phyloP scores from a whole-genome alignment of 1,140 invertebrate genomes.

The Vanessa tameamea region DNA sequence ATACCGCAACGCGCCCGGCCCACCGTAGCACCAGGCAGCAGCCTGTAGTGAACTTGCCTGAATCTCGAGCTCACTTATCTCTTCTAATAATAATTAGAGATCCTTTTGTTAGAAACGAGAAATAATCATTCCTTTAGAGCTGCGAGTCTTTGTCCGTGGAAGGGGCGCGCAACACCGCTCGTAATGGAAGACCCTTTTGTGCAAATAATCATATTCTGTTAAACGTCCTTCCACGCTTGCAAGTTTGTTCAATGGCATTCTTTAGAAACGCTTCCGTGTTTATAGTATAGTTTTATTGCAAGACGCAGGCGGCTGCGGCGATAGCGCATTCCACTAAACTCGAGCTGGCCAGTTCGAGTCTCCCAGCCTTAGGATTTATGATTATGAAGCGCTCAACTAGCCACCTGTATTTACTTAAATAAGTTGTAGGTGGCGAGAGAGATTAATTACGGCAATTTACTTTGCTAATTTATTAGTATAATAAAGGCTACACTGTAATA shows the following conservation, averaged over 20 bases:
- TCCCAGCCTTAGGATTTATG: constrained; percentile 24
- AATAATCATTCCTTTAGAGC: constrained; percentile 60
- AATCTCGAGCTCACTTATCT: constrained; percentile 47
- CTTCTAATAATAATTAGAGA: constrained; percentile 59
- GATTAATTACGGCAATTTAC: constrained; percentile 30
- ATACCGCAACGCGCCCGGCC: too few species aligned
- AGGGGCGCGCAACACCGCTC: constrained; percentile 40
- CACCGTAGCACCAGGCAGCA: too few species aligned
- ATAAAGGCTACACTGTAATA: constrained; percentile 18
- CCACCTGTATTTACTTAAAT: constrained; percentile 30
- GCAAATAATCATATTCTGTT: constrained; percentile 60
- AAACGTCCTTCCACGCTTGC: constrained; percentile 42
- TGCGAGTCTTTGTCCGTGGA: constrained; percentile 53
- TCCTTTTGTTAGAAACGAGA: constrained; percentile 62
- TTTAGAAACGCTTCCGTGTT: constrained; percentile 36
- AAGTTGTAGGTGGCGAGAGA: constrained; percentile 24
- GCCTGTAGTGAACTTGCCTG: constrained; percentile 28
- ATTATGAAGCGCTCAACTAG: constrained; percentile 29
- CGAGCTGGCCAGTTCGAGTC: constrained; percentile 13
- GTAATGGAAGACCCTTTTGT: constrained; percentile 56
- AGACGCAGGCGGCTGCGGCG: constrained; percentile 12
- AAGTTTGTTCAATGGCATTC: constrained; percentile 39
- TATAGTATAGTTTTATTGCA: constrained; percentile 24
- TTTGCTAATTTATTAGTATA: constrained; percentile 29
- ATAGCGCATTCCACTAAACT: constrained; percentile 20